These are phyloP conservation scores for Pristionchus maxplancki DNA, from an alignment of 2,888 invertebrate species.

Conservation along the genomic window DNA sequence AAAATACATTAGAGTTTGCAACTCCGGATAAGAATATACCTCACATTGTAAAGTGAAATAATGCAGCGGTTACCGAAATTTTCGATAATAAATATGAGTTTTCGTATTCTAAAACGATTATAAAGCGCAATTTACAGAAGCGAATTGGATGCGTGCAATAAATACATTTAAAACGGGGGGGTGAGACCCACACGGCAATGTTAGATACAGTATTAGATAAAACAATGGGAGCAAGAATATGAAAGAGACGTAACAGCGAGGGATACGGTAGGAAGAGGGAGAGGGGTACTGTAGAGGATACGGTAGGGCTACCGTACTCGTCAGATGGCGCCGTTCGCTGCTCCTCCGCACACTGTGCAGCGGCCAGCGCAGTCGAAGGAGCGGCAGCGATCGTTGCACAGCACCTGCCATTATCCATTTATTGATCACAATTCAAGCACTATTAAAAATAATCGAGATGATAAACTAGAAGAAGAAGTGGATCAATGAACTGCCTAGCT, in stretches of 20 bases:
- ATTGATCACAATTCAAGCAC: background rate
- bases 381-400: slow-evolving; percentile 53
- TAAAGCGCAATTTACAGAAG: background rate
- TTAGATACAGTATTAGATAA: background rate
- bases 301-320: slow-evolving; percentile 5
- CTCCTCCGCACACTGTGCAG: slow-evolving; percentile 39
- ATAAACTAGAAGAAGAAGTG: too few species aligned
- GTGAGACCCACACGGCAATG: background rate
- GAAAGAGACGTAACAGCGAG: background rate
- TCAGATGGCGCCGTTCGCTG: background rate
- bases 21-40: background rate
- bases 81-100: background rate
- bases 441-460: too few species aligned
- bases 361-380: slow-evolving; percentile 19
- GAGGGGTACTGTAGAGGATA: background rate
- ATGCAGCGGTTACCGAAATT: background rate
- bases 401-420: background rate
- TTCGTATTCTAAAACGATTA: background rate
- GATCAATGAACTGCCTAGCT: background rate
- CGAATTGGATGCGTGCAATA: background rate
- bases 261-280: background rate
- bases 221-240: background rate
- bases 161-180: background rate
- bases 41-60: background rate
- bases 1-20: background rate